Percentiles rank a stretch among this genome's conserved stretches.
These are phyloP conservation scores for Trachops cirrhosus DNA, from an alignment of 2,797 vertebrate species.

Conservation along the genomic window DNA sequence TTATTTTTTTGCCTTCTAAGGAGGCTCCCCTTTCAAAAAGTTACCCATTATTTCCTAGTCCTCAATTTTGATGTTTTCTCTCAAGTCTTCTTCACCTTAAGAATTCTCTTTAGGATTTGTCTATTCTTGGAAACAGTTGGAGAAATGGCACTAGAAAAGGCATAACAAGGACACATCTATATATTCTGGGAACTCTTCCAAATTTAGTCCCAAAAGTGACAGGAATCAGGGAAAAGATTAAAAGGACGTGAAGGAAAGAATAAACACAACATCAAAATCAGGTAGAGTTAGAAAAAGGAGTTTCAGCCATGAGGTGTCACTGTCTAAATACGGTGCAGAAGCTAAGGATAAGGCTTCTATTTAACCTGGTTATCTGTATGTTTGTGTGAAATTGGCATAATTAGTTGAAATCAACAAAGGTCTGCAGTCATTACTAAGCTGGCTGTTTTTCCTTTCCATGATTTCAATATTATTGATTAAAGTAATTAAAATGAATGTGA, in stretches of 20 bases:
- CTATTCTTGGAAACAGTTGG: neutral
- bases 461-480: conserved; percentile 74
- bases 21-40: neutral
- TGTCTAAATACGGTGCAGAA: conserved; percentile 37
- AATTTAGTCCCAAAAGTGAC: conserved; percentile 13
- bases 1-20: neutral
- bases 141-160: neutral
- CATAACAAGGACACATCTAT: neutral
- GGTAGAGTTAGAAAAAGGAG: neutral
- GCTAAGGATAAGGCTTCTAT: conserved; percentile 33
- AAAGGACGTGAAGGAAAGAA: neutral
- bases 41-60: neutral
- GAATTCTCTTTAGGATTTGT: neutral
- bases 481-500: conserved; percentile 65
- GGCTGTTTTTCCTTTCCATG: conserved; percentile 54
- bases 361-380: conserved; percentile 65
- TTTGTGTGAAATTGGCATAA: conserved; percentile 55
- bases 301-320: conserved; percentile 63
- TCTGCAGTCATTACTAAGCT: conserved; percentile 50
- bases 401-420: conserved; percentile 62
- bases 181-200: conserved; percentile 13
- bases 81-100: neutral
- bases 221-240: neutral
- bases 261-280: conserved; percentile 28
- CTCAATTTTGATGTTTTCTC: neutral